A percentile compares a stretch with the other conserved stretches of the same genome.
These are phyloP conservation scores for Periophthalmus magnuspinnatus DNA, from an alignment of 2,797 vertebrate species.

Conservation along the genomic window DNA sequence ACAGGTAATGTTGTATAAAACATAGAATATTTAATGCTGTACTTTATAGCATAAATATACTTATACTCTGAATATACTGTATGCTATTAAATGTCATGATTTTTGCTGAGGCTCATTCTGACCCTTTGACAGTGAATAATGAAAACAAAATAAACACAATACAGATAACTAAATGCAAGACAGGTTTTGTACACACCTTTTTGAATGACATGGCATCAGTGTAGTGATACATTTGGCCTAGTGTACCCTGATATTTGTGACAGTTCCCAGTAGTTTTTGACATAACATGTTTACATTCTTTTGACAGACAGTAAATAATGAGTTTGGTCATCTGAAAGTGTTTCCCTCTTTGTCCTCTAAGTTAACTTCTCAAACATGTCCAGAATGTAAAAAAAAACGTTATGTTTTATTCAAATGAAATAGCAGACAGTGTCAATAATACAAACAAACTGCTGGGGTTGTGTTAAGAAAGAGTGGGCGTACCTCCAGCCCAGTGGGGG, in stretches of 20 bases:
- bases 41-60: conserved; percentile 76
- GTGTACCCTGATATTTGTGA: conserved; percentile 1
- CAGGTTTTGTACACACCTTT: background rate
- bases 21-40: conserved; percentile 69
- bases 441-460: background rate
- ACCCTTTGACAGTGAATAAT: conserved; percentile 43
- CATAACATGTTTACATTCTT: conserved; percentile 16
- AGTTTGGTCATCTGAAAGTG: conserved; percentile 38
- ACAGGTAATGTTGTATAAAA: conserved; percentile 72
- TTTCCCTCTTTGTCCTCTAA: conserved; percentile 12
- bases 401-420: background rate
- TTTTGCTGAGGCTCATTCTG: conserved; percentile 59
- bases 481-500: background rate
- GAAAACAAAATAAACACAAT: conserved; percentile 35
- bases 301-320: conserved; percentile 20
- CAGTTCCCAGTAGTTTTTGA: conserved; percentile 22
- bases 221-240: background rate
- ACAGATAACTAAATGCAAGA: conserved; percentile 41
- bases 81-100: conserved; percentile 61
- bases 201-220: background rate
- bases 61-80: conserved; percentile 71
- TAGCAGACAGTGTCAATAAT: background rate
- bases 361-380: background rate
- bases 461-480: conserved; percentile 6
- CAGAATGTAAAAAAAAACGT: background rate